Conservation (phyloP, 2,797 vertebrate genomes). For the Falco cherrug region DNA sequence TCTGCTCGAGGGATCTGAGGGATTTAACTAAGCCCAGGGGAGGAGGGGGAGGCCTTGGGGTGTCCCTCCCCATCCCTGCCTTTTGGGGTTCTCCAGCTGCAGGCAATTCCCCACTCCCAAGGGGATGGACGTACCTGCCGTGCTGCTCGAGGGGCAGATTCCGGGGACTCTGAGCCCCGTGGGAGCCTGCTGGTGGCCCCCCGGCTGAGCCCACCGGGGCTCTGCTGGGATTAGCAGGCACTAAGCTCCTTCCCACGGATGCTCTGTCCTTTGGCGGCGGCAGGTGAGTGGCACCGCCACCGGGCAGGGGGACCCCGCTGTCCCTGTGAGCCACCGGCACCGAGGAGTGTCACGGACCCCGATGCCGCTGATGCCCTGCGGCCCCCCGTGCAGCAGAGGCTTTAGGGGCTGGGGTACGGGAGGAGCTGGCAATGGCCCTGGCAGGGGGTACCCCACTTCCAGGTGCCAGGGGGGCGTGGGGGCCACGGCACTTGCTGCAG, state of each 20-base stretch:
- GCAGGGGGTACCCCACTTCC: fast-evolving
- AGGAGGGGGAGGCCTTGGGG: neutral
- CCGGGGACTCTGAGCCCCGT: neutral
- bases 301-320: neutral
- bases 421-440: neutral
- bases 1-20: neutral
- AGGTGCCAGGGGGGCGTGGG: fast-evolving
- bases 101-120: fast-evolving
- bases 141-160: neutral
- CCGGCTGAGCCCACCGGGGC: neutral
- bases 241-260: neutral
- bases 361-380: neutral
- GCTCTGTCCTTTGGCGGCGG: neutral
- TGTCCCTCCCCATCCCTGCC: too few relatives aligned
- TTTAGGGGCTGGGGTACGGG: neutral
- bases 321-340: neutral
- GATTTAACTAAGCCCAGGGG: neutral
- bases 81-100: neutral
- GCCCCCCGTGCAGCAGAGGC: neutral
- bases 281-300: neutral
- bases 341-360: fast-evolving
- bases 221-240: neutral
- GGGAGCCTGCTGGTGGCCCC: fast-evolving
- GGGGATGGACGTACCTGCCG: fast-evolving
- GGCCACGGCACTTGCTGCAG: neutral